Conservation (phyloP, 2,797 vertebrate genomes). For the Diplodus puntazzo region DNA sequence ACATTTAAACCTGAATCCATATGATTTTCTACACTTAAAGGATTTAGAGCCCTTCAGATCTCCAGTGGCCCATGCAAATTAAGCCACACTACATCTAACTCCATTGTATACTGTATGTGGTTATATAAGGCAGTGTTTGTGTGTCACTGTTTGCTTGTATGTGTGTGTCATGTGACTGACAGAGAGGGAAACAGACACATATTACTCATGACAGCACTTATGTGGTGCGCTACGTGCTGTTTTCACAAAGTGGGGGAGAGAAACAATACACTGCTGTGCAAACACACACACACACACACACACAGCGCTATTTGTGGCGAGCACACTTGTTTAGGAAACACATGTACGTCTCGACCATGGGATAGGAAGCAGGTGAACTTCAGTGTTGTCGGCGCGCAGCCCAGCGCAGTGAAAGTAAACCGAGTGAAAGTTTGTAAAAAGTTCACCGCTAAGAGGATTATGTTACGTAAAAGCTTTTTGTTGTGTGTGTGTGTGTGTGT, state of each 20-base stretch:
- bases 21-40: conserved; percentile 17
- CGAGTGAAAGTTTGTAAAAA: conserved; percentile 40
- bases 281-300: conserved; percentile 5
- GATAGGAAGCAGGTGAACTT: conserved; percentile 25
- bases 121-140: conserved; percentile 3
- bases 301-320: conserved; percentile 12
- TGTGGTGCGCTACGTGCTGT: conserved; percentile 8
- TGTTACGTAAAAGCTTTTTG: conserved; percentile 42
- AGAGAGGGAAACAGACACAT: neutral
- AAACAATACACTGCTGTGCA: conserved; percentile 21
- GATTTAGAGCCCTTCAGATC: conserved; percentile 4
- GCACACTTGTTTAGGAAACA: conserved; percentile 26
- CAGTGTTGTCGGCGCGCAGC: conserved; percentile 1
- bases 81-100: conserved; percentile 9
- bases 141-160: neutral
- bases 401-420: conserved; percentile 15
- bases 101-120: neutral
- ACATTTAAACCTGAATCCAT: conserved; percentile 7
- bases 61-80: neutral
- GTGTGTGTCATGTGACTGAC: neutral
- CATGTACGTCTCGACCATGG: conserved; percentile 6
- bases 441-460: conserved; percentile 38
- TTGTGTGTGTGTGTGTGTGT: conserved; percentile 7
- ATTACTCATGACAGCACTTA: conserved; percentile 34
- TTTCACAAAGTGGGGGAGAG: conserved; percentile 1